Base-by-base conservation (phyloP, 2,888 invertebrate species). In the Ennomos quercinarius region DNA sequence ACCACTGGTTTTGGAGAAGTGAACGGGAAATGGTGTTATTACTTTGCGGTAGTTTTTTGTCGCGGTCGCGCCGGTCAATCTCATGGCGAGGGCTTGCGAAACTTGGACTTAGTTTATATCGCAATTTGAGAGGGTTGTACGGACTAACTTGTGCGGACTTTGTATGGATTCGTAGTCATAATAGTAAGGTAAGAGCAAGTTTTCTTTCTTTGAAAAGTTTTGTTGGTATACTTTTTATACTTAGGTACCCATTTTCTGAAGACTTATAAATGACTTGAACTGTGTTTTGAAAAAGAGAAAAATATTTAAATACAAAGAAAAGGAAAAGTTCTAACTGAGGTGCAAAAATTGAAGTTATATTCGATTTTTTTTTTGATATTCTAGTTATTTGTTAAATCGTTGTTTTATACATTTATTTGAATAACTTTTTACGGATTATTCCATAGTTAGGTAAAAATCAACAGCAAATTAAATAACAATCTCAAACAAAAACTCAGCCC, bases 1-100 rank as follows among this genome's bases (percentile, higher is more conserved):
- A 43, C 54, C 53, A 36, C 64, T 63, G 70, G 66, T 62, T 58
- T 61, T 69, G 61, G 66, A 68, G 64, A 71, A 68, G 66, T 61
- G 44, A 53, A 34, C 64, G 55, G n/a, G 64, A 71, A 72, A 76
- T 71, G 73, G 55, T 76, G 74, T 78, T 80, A 76, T 80, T 81
- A 80, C 78, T 79, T 75, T 61, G 64, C 68, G 65, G 71, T 74
- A 70, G 70, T 68, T 69, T 69, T 70, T 68, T 64, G 63, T 64
- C 65, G 63, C 57, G 62, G 65, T 54, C 73, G 63, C 64, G 57
- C 68, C 67, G 67, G 55, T 65, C 52, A 48, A 57, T 45, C 48
- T 12, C 57, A 60, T 51, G 61, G 64, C 46, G 55, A 68, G 66
- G 67, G 68, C 10, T 67, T 65, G 55, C 56, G 54, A 49, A 39